These are phyloP conservation scores for Hirtodrosophila duncani DNA, from an alignment of 2,888 invertebrate species.

Conservation along the genomic window DNA sequence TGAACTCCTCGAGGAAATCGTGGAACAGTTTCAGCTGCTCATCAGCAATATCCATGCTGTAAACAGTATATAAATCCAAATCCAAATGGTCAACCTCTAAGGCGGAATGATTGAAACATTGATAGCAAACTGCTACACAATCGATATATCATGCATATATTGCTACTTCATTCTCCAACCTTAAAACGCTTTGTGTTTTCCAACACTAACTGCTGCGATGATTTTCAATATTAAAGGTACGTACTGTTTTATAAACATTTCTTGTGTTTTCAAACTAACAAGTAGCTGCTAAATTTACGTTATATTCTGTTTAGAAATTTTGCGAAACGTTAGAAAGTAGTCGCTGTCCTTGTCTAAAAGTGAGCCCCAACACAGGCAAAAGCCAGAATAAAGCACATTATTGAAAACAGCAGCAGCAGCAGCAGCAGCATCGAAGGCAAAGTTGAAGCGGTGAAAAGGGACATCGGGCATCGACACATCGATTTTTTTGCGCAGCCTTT, in stretches of 20 bases:
- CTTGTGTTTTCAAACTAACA: slow-evolving; percentile 17
- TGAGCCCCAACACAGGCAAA: slow-evolving; percentile 2
- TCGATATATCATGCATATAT: neutral
- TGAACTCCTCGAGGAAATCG: no score
- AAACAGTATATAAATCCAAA: no score
- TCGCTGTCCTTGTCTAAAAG: no score
- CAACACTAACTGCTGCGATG: slow-evolving; percentile 51
- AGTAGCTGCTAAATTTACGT: slow-evolving; percentile 33
- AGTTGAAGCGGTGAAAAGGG: slow-evolving; percentile 41
- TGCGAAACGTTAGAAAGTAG: no score
- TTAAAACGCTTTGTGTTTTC: slow-evolving; percentile 1
- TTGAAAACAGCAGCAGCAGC: slow-evolving; percentile 4
- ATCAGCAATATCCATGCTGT: no score
- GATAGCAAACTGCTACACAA: no score
- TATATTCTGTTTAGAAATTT: no score
- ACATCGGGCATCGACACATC: slow-evolving; percentile 66
- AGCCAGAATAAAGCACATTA: slow-evolving; percentile 2
- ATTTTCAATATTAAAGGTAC: slow-evolving; percentile 59
- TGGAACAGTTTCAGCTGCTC: no score
- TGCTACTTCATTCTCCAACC: slow-evolving; percentile 10
- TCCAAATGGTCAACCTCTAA: no score
- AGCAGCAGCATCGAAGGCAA: slow-evolving; percentile 17
- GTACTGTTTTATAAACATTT: slow-evolving; percentile 39
- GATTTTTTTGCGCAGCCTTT: slow-evolving; percentile 66
- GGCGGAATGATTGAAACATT: no score